Base-by-base conservation (phyloP, 2,797 vertebrate genomes). In the Garrulus glandarius region DNA sequence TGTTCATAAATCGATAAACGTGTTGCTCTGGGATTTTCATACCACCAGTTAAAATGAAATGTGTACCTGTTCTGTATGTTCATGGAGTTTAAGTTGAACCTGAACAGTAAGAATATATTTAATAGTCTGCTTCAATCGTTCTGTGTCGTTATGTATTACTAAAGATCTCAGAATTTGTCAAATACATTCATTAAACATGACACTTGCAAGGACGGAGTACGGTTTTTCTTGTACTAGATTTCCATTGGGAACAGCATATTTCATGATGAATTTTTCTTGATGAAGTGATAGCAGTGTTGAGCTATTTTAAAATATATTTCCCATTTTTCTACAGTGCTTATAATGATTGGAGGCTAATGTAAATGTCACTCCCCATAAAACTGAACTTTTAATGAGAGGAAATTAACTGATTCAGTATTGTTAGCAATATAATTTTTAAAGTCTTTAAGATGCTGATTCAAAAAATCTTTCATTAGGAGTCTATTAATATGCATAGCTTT, bases 101-200 rank as follows among this genome's bases (percentile, higher is more conserved):
- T 91, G 77, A 82, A 82, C 46, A 83, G 63, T 84, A 67, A 60
- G 52, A 92, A 95, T 89, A 77, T 81, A 82, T 95, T 92, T 93
- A 96, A 80, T 80, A 79, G 72, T 72, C 92, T 92, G 56, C 57
- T 70, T 96, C 95, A 91, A 56, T 96, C 82, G 26, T 94, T 90
- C 76, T 82, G 7, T 93, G 70, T 74, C 55, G 0, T 84, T 95
- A 92, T 92, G 61, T 93, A 87, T 91, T 94, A 86, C 81, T 88
- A 84, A 93, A 91, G 74, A 94, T 79, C 85, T 94, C 93, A 77
- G 91, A 89, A 92, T 93, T 94, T 97, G 80, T 94, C 92, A 94
- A 97, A 96, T 83, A 81, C 63, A 89, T 94, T 94, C 85, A 96
- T 96, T 96, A 95, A 92, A 95, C 83, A 91, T 96, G 95, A 96